Base-by-base conservation (phyloP, 2,888 invertebrate genomes). In the Heterodera filipjevi region DNA sequence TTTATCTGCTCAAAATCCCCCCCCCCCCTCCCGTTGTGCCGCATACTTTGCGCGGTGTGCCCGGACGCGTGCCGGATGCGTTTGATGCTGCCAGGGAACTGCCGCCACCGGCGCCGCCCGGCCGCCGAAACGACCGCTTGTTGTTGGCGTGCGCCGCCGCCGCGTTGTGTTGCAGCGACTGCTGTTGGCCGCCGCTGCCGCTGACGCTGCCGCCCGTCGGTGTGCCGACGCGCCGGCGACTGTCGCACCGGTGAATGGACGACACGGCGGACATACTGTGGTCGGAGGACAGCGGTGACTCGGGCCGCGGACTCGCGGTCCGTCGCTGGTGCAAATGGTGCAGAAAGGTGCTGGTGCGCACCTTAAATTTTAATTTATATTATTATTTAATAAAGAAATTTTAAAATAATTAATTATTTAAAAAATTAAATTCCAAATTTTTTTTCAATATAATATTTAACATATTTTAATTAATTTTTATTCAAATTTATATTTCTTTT, bases 281-380 rank as follows among this genome's bases (percentile, higher is more conserved):
- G 76, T 89, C 88, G 5, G 87, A 87, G 33, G 89, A 88, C 22
- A 87, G 87, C 64, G 89, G 89, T 30, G 89, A 89, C 72, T 84
- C 85, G 72, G 88, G 84, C 32, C 88, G 84, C 30, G 87, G 87
- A 76, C 86, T 85, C 16, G 77, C 80, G 16, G 81, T 59, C 33
- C 79, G 64, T 33, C 68, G 81, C 76, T 79, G 78, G 46, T 80
- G 80, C 46, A 77, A 73, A 70, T 80, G 83, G 44, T 79, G 77
- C 66, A 64, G 49, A 39, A 80, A 64, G 35, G 80, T 59, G 44
- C 77, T 82, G 46, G 81, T 59, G n/a, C 64, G 83, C n/a, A 83
- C 77, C 33, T 70, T 30, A 10, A 6, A n/a, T 10, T n/a, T 32
- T 6, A 44, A 33, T 44, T 16, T 64, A 59, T 64, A 14, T 27